Percentiles rank a stretch among this genome's conserved stretches.
Conservation (phyloP, 2,113 vertebrate species). For the Genyomyrus donnyi region DNA sequence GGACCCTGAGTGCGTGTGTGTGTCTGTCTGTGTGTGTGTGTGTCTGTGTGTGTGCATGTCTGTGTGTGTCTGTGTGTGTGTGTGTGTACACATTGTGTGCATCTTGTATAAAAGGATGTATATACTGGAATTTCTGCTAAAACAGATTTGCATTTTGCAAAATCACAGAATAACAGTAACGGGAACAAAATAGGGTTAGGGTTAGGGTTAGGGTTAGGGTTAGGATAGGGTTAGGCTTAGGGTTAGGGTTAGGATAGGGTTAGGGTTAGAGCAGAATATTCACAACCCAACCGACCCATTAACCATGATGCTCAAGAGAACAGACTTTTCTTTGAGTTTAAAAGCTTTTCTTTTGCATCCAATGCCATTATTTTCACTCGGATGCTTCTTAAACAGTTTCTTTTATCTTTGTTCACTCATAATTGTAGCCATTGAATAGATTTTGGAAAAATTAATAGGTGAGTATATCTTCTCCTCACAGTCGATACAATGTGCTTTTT, state of each 20-base stretch:
- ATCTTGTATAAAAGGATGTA: background rate
- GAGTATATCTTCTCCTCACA: background rate
- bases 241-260: too few species aligned
- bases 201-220: too few species aligned
- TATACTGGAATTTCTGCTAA: background rate
- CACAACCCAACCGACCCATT: background rate
- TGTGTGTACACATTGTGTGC: background rate
- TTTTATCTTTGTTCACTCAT: background rate
- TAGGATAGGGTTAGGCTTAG: too few species aligned
- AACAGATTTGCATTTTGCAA: background rate
- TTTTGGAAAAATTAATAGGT: background rate
- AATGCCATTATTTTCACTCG: background rate
- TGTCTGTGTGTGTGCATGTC: background rate
- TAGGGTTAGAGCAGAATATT: background rate
- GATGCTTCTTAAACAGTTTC: background rate
- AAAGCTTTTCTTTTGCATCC: background rate
- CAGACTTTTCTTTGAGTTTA: background rate
- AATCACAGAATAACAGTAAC: background rate
- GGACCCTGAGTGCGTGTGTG: background rate
- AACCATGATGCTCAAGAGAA: background rate
- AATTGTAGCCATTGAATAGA: background rate
- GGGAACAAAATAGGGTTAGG: background rate
- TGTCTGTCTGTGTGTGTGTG: background rate
- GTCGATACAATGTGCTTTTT: background rate
- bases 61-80: background rate